Base-by-base conservation (phyloP, 2,113 vertebrate genomes). In the Lichenostomus cassidix region DNA sequence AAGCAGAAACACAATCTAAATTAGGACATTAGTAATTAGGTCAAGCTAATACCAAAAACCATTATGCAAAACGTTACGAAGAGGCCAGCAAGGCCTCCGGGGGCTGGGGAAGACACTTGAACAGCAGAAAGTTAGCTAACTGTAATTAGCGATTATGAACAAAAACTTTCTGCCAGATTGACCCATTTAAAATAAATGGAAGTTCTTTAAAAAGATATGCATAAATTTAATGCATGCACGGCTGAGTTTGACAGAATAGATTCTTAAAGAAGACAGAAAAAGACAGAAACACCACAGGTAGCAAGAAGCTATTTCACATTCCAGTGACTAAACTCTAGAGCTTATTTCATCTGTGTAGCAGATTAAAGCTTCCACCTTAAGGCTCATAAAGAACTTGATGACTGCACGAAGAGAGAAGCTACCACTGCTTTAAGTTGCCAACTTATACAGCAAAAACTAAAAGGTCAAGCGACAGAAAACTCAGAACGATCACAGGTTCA, bases 181-280 rank as follows among this genome's bases (percentile, higher is more conserved):
- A 95, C 96, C 96, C 71, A 96, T 41, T 96, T 97, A 90, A 85
- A 95, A 95, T 77, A 94, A 94, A 96, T 13, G 78, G 87, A 81
- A 90, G 29, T 60, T 53, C 92, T 95, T 94, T 78, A 35, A 90
- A 89, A 94, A 96, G 85, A 80, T 64, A 89, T 9, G 64, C 60
- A 81, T 68, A 68, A 71, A 83, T 81, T 68, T 70, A 87, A 90
- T 58, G 56, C 49, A 60, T 1, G 2, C 37, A 75, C 78, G 52
- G 31, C 68, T 91, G 85, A 81, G 60, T 90, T 75, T 89, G 56
- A 86, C 76, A 88, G 71, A 83, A 80, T 33, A 88, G 19, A 67
- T 59, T 85, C 62, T 93, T 81, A 37, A 53, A 78, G 63, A 60
- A 46, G 64, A 78, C 64, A 87, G 55, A 46, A 60, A 77, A 78